These are phyloP conservation scores for Empis stercorea DNA, from an alignment of 2,888 invertebrate genomes.

Conservation along the genomic window DNA sequence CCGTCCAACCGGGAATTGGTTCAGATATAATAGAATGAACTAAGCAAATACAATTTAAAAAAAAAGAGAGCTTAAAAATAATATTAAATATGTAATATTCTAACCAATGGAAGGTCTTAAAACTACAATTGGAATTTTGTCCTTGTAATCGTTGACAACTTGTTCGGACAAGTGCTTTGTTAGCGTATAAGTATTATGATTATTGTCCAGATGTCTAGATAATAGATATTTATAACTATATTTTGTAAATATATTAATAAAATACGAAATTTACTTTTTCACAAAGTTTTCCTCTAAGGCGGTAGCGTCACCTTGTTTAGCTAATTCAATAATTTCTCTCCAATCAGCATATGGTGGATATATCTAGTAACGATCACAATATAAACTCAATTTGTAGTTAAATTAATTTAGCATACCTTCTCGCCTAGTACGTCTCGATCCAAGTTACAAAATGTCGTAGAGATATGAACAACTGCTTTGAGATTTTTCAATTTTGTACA, in stretches of 20 bases:
- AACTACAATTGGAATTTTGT: slow-evolving; percentile 59
- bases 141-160: slow-evolving; percentile 48
- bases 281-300: slow-evolving; percentile 41
- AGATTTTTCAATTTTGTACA: slow-evolving; percentile 40
- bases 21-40: slow-evolving; percentile 32
- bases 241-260: no score
- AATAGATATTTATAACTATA: no score
- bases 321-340: slow-evolving; percentile 50
- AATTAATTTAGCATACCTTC: slow-evolving; percentile 33
- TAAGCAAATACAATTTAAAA: not conserved
- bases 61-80: not conserved
- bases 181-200: slow-evolving; percentile 79
- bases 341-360: slow-evolving; percentile 46
- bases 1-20: slow-evolving; percentile 73
- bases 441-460: slow-evolving; percentile 78
- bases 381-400: not conserved
- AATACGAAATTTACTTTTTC: slow-evolving; percentile 39
- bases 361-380: not conserved
- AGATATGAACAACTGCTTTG: slow-evolving; percentile 64
- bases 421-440: slow-evolving; percentile 62
- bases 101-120: slow-evolving; percentile 78
- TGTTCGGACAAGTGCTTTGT: slow-evolving; percentile 81
- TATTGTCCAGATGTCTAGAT: not conserved
- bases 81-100: not conserved
- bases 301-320: slow-evolving; percentile 46